These are phyloP conservation scores for Chymomyza costata DNA, from an alignment of 1,140 invertebrate species.

Conservation along the genomic window DNA sequence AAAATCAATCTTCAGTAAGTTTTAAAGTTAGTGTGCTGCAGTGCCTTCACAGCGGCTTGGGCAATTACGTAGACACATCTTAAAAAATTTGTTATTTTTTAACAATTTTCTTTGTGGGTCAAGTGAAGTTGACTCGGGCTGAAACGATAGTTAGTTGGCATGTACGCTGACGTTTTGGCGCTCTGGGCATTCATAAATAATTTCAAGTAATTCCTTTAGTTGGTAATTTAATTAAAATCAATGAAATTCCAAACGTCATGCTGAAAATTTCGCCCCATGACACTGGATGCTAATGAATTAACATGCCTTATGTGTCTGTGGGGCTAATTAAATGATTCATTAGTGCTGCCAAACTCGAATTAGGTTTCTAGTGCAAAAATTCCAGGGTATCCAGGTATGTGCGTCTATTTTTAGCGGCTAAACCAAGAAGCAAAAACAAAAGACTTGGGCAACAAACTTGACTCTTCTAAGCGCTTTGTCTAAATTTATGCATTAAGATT, in stretches of 20 bases:
- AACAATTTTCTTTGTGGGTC: conserved; percentile 28
- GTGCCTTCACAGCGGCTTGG: no score
- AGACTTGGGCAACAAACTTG: conserved; percentile 56
- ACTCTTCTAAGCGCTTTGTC: conserved; percentile 39
- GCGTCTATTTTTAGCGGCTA: conserved; percentile 57
- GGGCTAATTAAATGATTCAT: conserved; percentile 60
- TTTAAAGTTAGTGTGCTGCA: no score
- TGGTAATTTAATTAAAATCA: conserved; percentile 21
- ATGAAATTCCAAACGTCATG: not conserved
- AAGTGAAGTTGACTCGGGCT: not conserved
- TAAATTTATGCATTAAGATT: conserved; percentile 70
- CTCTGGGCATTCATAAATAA: conserved; percentile 11
- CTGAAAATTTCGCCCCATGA: conserved; percentile 24
- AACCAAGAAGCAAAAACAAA: conserved; percentile 59
- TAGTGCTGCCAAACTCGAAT: conserved; percentile 46
- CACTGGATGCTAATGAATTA: conserved; percentile 37
- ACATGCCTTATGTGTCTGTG: conserved; percentile 26
- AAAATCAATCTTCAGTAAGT: no score
- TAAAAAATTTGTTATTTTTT: conserved; percentile 16
- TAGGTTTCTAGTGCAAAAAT: conserved; percentile 64
- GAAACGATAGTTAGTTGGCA: no score
- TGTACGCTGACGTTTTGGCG: no score
- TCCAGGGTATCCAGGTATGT: conserved; percentile 59
- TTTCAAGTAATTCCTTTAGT: conserved; percentile 29
- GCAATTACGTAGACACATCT: no score